phyloP scores from a whole-genome alignment of 2,797 vertebrate species.

The Lacerta viridis region DNA sequence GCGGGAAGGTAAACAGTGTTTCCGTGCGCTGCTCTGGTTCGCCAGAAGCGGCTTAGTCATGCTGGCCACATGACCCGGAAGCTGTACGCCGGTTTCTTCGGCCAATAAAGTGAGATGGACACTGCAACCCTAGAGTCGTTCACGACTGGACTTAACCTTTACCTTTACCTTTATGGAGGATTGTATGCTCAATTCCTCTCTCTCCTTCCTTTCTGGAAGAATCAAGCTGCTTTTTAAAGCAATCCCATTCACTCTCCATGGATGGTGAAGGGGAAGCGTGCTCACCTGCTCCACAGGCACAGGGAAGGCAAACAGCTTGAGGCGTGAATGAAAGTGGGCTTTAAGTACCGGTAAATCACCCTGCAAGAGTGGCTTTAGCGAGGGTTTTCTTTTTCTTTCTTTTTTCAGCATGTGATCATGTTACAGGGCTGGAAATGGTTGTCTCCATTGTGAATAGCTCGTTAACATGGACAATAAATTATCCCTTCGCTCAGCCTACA shows the following conservation, averaged over 20 bases:
- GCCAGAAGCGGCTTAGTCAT: no score
- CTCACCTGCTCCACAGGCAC: not conserved
- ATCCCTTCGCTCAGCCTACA: constrained; percentile 55
- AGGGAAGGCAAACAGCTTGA: not conserved
- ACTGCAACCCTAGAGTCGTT: no score
- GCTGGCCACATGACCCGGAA: no score
- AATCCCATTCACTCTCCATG: not conserved
- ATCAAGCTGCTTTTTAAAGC: no score
- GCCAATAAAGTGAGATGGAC: no score
- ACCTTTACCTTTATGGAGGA: not conserved
- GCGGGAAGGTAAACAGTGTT: no score
- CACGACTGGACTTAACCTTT: no score
- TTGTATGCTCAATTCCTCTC: not conserved
- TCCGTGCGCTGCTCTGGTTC: no score
- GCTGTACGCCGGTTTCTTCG: no score
- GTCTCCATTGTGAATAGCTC: constrained; percentile 4
- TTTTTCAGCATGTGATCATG: not conserved
- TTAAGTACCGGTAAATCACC: not conserved
- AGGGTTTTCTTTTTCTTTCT: no score
- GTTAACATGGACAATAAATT: constrained; percentile 48
- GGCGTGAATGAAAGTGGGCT: not conserved
- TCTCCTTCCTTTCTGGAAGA: not conserved
- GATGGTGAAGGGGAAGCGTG: not conserved
- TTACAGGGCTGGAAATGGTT: not conserved
- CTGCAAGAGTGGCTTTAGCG: not conserved